Conservation (phyloP, 2,888 invertebrate genomes). For the Pseudococcus viburni region DNA sequence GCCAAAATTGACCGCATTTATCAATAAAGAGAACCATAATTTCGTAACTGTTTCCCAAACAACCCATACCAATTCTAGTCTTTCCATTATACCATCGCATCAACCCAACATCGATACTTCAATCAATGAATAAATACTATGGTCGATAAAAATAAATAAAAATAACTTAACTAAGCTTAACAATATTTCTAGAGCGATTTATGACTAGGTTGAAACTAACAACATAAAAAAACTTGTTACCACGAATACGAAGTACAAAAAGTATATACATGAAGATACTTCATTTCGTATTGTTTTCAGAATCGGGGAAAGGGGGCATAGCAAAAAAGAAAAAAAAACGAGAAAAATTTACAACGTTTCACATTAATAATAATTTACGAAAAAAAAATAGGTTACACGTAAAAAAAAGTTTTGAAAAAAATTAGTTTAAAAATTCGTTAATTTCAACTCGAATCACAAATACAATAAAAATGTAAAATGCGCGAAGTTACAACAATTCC, state of each 20-base stretch:
- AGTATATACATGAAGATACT: slow-evolving; percentile 18
- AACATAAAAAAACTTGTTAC: slow-evolving; percentile 3
- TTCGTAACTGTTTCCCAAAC: background rate
- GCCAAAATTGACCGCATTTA: no score
- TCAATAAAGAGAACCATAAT: background rate
- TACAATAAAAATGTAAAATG: slow-evolving; percentile 38
- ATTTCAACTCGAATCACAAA: slow-evolving; percentile 47
- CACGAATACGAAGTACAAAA: background rate
- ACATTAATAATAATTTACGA: background rate
- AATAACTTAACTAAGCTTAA: slow-evolving; percentile 63
- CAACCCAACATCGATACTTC: background rate
- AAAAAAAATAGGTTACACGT: background rate
- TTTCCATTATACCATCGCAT: background rate
- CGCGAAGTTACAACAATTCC: background rate
- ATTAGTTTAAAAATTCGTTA: slow-evolving; percentile 39
- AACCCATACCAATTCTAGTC: background rate
- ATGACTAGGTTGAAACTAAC: slow-evolving; percentile 64
- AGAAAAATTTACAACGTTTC: background rate
- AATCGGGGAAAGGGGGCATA: no score
- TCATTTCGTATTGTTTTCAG: background rate
- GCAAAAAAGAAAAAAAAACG: slow-evolving; percentile 16
- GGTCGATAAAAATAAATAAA: slow-evolving; percentile 8
- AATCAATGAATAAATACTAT: background rate
- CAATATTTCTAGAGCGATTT: slow-evolving; percentile 60
- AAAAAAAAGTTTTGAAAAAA: background rate